A percentile compares a stretch with the other conserved stretches of the same genome.
phyloP scores from a whole-genome alignment of 2,888 invertebrate genomes.

The Agrilus biguttatus region DNA sequence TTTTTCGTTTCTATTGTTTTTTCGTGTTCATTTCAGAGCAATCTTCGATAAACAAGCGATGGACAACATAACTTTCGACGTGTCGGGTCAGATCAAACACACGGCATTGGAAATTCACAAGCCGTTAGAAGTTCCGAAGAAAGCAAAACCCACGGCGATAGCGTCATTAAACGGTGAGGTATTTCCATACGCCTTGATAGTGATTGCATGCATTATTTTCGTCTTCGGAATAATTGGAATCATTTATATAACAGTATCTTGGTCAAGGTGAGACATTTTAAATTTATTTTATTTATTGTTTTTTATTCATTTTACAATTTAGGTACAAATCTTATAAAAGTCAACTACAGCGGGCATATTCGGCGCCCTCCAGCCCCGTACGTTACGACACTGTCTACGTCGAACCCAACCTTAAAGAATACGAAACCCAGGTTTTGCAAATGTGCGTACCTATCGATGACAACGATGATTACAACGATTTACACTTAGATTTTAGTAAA shows the following conservation, averaged over 20 bases:
- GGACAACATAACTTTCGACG: slow-evolving; percentile 51
- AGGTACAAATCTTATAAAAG: slow-evolving; percentile 83
- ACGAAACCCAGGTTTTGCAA: slow-evolving; percentile 87
- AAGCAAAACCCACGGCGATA: slow-evolving; percentile 29
- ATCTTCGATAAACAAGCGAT: slow-evolving; percentile 47
- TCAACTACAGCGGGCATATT: slow-evolving; percentile 35
- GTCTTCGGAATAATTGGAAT: slow-evolving; percentile 79
- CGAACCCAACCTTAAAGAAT: slow-evolving; percentile 77
- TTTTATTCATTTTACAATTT: slow-evolving; percentile 8
- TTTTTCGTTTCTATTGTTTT: neutral
- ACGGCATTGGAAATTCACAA: slow-evolving; percentile 53
- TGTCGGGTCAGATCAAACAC: slow-evolving; percentile 52
- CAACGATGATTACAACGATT: slow-evolving; percentile 58
- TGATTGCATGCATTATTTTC: slow-evolving; percentile 78
- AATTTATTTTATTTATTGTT: neutral
- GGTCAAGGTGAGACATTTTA: slow-evolving; percentile 61
- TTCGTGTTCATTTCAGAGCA: slow-evolving; percentile 27
- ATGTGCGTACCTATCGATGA: slow-evolving; percentile 85
- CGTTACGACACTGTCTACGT: slow-evolving; percentile 57
- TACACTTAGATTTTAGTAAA: slow-evolving; percentile 76
- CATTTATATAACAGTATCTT: slow-evolving; percentile 84
- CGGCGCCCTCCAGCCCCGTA: slow-evolving; percentile 40
- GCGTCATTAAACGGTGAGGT: slow-evolving; percentile 41
- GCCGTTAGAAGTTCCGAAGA: slow-evolving; percentile 33
- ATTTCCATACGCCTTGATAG: slow-evolving; percentile 78